Evolutionary conservation across 2,888 invertebrate species (phyloP), one percentile per base, ranked within the genome.

Genomic region (Lottia scabra): DNA sequence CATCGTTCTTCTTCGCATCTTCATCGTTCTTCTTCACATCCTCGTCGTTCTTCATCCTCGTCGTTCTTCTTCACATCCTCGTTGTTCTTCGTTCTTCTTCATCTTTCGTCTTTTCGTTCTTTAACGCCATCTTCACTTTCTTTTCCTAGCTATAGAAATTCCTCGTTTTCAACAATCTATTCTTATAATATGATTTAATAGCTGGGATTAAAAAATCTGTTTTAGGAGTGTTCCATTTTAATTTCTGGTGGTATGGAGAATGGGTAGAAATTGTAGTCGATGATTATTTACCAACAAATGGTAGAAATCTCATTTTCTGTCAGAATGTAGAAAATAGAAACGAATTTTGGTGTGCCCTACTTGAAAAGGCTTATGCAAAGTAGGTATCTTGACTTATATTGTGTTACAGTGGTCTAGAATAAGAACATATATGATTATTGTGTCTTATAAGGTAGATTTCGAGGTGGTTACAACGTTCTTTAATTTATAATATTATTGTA

Each of bases 351-450:
- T 92, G 93, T 63, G 93, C 94, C 27, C 91, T 95, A 66, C 90
- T 95, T 64, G 95, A 95, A 89, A 95, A 95, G 90, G 95, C 94
- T 13, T 95, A 94, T 89, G 94, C 94, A 78, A 95, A 95, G 94
- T 94, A 89, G 90, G 91, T 85, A 56, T 23, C 23, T 56, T 30
- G 30, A 30, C 6, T 30, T 30, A 30, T 30, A 4, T 4, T 6
- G 2, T 30, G 38, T 38, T 38, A 38, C 38, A 38, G 38, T 38
- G 30, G 5, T 30, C 30, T 30, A 30, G 30, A n/a, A n/a, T 30
- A 30, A 5, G 30, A n/a, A n/a, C n/a, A n/a, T 30, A 5, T 10
- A 10, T 5, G 10, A 38, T 38, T 8, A 38, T 38, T 38, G 38
- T 10, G 10, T 5, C 10, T 2, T 38, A 6, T 5, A 38, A 8